A percentile compares a stretch with the other conserved stretches of the same genome.
Conservation (phyloP, 2,797 vertebrate species). For the Sorex maritimensis region DNA sequence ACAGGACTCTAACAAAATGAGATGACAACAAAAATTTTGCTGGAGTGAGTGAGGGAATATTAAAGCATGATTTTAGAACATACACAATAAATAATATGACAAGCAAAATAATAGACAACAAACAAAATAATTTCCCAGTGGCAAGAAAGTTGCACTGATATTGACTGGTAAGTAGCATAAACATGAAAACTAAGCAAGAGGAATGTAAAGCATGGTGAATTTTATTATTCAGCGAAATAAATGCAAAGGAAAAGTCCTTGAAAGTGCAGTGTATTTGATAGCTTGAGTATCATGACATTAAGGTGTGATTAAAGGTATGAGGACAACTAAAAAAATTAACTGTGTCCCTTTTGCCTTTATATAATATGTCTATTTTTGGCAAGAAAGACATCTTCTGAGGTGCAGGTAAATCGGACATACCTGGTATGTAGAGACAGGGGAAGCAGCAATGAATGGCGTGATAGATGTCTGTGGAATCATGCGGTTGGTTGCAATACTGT, state of each 20-base stretch:
- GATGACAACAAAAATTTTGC: constrained; percentile 66
- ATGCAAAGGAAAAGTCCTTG: constrained; percentile 68
- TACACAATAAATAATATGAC: constrained; percentile 17
- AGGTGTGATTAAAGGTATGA: constrained; percentile 57
- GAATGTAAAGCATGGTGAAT: not conserved
- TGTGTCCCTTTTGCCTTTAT: constrained; percentile 66
- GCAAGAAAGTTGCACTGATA: constrained; percentile 62
- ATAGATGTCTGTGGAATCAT: constrained; percentile 99
- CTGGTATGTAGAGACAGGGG: constrained; percentile 99
- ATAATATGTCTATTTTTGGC: constrained; percentile 56
- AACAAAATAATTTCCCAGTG: constrained; percentile 73
- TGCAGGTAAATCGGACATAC: constrained; percentile 91
- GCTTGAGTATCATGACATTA: constrained; percentile 59
- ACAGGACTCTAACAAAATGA: constrained; percentile 62
- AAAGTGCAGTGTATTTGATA: constrained; percentile 26
- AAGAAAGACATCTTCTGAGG: constrained; percentile 70
- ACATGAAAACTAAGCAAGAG: constrained; percentile 63
- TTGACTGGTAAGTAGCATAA: constrained; percentile 72
- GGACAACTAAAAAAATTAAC: constrained; percentile 8
- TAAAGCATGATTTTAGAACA: constrained; percentile 56
- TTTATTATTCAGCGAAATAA: constrained; percentile 61
- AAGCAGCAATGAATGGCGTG: constrained; percentile 99
- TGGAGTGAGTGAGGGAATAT: not conserved
- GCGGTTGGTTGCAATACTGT: constrained; percentile 99
- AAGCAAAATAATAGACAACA: constrained; percentile 40